phyloP scores from a whole-genome alignment of 2,797 vertebrate species.

The Phaenicophaeus curvirostris region DNA sequence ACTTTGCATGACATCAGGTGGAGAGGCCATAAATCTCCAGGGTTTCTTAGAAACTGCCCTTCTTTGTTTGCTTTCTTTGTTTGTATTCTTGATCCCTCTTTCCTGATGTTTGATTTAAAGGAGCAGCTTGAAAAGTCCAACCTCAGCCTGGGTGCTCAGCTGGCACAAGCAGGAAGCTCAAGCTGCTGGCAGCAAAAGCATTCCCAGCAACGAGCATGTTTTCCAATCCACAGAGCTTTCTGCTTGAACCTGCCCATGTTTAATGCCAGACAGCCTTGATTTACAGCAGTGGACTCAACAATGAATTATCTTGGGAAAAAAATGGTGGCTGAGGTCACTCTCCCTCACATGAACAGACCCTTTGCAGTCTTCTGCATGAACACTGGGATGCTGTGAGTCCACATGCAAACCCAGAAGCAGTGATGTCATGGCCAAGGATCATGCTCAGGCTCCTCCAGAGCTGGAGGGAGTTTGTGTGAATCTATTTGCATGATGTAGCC shows the following conservation, averaged over 20 bases:
- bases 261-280: not conserved
- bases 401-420: not conserved
- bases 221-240: not conserved
- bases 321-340: not conserved
- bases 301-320: not conserved
- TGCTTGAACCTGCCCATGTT: not conserved
- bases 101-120: not conserved
- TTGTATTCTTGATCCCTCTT: not conserved
- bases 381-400: accelerated
- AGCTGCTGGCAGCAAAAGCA: not conserved
- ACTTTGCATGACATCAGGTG: not conserved
- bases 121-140: not conserved
- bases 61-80: not conserved
- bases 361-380: not conserved
- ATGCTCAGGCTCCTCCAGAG: not conserved
- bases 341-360: not conserved
- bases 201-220: not conserved
- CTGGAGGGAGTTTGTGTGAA: not conserved
- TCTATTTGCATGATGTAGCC: accelerated
- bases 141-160: not conserved
- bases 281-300: accelerated
- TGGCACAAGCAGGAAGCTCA: not conserved
- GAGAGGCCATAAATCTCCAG: not conserved
- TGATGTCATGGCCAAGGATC: not conserved
- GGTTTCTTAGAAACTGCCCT: constrained; percentile 1